These are phyloP conservation scores for Dryobotodes eremita DNA, from an alignment of 2,888 invertebrate genomes.

Conservation along the genomic window DNA sequence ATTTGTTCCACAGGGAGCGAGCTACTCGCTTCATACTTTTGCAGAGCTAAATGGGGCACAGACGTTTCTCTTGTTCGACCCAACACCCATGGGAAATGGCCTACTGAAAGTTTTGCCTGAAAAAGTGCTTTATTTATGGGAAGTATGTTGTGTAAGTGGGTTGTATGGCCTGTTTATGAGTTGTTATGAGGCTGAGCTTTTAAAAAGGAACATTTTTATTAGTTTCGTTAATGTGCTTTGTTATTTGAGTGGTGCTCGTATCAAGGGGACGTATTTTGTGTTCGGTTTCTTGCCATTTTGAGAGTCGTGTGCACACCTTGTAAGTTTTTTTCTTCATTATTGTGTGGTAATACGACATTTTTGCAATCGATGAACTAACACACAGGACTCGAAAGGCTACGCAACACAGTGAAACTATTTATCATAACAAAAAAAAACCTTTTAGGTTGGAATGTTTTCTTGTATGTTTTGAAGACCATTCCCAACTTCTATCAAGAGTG, in stretches of 20 bases:
- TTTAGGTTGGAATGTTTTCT: background rate
- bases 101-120: slow-evolving; percentile 59
- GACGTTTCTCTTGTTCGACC: slow-evolving; percentile 64
- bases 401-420: background rate
- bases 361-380: no score
- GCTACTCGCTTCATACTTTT: slow-evolving; percentile 52
- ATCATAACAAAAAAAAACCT: no score
- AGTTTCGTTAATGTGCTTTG: slow-evolving; percentile 37
- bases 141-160: slow-evolving; percentile 50
- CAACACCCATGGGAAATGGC: slow-evolving; percentile 55
- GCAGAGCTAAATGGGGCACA: slow-evolving; percentile 48
- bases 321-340: background rate
- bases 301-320: background rate
- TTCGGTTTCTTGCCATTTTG: background rate
- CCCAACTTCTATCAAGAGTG: background rate
- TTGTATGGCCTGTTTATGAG: slow-evolving; percentile 45
- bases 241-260: slow-evolving; percentile 6
- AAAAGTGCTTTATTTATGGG: slow-evolving; percentile 62
- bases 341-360: background rate
- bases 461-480: background rate
- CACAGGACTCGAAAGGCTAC: no score
- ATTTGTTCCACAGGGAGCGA: slow-evolving; percentile 51
- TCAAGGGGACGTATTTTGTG: background rate
- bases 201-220: slow-evolving; percentile 41
- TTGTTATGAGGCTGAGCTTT: slow-evolving; percentile 51